Conservation (phyloP, 2,888 invertebrate species). For the Silvanus unidentatus region DNA sequence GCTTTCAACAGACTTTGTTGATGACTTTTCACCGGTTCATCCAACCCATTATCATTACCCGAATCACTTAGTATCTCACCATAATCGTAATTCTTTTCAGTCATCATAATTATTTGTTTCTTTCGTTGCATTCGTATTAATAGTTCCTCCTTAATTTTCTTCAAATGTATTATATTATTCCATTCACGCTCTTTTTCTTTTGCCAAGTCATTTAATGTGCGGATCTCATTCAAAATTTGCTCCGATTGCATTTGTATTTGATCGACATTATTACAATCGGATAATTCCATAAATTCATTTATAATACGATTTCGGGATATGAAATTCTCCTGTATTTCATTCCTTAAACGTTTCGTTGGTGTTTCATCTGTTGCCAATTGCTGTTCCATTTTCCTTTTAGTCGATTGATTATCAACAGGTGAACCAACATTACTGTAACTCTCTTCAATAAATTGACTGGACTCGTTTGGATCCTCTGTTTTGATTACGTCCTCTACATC, state of each 20-base stretch:
- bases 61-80: conserved; percentile 25
- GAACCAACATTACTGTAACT: conserved; percentile 22
- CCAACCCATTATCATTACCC: conserved; percentile 18
- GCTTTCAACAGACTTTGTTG: conserved; percentile 29
- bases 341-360: conserved; percentile 37
- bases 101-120: conserved; percentile 54
- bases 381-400: conserved; percentile 17
- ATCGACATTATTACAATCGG: conserved; percentile 56
- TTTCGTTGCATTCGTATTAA: conserved; percentile 64
- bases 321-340: conserved; percentile 40
- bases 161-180: conserved; percentile 75
- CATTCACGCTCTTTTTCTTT: conserved; percentile 80
- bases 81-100: conserved; percentile 27
- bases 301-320: conserved; percentile 54
- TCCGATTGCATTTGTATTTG: conserved; percentile 60
- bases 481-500: conserved; percentile 13
- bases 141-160: conserved; percentile 80
- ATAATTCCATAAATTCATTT: conserved; percentile 58
- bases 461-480: conserved; percentile 16
- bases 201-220: conserved; percentile 67
- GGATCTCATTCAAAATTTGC: conserved; percentile 60
- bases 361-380: conserved; percentile 30
- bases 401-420: conserved; percentile 20
- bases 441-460: conserved; percentile 19
- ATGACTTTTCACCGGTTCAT: conserved; percentile 16